phyloP scores from a whole-genome alignment of 2,113 vertebrate species.

The Chroicocephalus ridibundus region DNA sequence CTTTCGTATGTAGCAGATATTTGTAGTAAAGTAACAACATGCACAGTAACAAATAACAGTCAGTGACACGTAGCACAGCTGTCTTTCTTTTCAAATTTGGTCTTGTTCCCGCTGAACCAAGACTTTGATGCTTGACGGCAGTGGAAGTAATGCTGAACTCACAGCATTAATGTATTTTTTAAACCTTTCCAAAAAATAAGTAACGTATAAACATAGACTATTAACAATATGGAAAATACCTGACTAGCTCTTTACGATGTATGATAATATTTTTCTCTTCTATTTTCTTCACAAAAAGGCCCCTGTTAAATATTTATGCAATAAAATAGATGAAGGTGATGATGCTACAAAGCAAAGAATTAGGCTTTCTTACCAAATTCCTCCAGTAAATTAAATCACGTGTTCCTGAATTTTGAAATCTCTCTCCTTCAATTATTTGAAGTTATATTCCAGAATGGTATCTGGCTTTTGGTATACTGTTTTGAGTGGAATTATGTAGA shows the following conservation, averaged over 20 bases:
- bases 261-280: neutral
- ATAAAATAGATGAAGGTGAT: neutral
- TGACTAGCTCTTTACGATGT: neutral
- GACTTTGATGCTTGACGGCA: neutral
- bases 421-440: neutral
- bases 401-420: neutral
- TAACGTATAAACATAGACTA: accelerated
- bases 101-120: neutral
- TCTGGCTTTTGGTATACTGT: neutral
- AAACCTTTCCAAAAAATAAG: neutral
- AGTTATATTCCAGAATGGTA: neutral
- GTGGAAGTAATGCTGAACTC: neutral
- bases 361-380: neutral
- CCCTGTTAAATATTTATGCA: neutral
- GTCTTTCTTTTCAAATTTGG: neutral
- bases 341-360: neutral
- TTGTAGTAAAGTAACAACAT: neutral
- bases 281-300: neutral
- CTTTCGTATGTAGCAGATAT: neutral
- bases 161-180: neutral
- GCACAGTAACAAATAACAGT: neutral
- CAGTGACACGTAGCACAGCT: neutral
- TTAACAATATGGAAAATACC: neutral
- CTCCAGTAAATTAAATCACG: neutral
- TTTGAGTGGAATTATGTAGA: neutral